A percentile compares a stretch with the other conserved stretches of the same genome.
phyloP scores from a whole-genome alignment of 2,888 invertebrate species.

The Magallana nippona region DNA sequence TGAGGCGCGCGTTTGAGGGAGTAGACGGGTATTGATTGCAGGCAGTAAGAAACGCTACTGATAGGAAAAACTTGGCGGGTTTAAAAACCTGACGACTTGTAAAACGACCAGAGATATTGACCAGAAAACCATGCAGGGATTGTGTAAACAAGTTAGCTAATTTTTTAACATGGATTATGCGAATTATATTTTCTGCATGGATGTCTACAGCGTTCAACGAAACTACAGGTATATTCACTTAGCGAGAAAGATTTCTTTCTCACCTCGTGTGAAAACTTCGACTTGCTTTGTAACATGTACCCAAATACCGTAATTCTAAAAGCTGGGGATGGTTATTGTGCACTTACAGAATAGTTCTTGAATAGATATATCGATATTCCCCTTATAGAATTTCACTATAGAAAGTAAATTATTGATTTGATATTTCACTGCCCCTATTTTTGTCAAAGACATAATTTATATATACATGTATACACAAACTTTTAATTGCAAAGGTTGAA shows the following conservation, averaged over 20 bases:
- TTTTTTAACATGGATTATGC: slow-evolving; percentile 33
- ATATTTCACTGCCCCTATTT: background rate
- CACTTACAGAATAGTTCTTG: background rate
- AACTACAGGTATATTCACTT: slow-evolving; percentile 17
- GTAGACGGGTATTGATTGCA: background rate
- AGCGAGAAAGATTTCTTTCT: background rate
- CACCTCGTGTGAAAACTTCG: background rate
- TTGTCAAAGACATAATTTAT: background rate
- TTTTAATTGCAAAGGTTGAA: slow-evolving; percentile 17
- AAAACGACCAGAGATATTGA: slow-evolving; percentile 21
- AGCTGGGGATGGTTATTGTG: background rate
- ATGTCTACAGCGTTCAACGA: slow-evolving; percentile 2
- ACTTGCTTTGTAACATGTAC: background rate
- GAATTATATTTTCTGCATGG: slow-evolving; percentile 21
- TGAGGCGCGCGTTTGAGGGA: slow-evolving; percentile 30
- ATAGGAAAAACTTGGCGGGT: background rate
- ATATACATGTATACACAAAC: background rate
- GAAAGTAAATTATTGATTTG: slow-evolving; percentile 10
- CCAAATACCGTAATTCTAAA: background rate
- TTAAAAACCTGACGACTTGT: slow-evolving; percentile 13
- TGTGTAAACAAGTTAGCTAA: slow-evolving; percentile 33
- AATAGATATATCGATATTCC: slow-evolving; percentile 13
- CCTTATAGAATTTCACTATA: background rate
- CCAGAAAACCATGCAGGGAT: slow-evolving; percentile 12
- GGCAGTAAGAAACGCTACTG: background rate